Evolutionary conservation across 2,113 vertebrate species (phyloP).

Genomic region (Parus major): DNA sequence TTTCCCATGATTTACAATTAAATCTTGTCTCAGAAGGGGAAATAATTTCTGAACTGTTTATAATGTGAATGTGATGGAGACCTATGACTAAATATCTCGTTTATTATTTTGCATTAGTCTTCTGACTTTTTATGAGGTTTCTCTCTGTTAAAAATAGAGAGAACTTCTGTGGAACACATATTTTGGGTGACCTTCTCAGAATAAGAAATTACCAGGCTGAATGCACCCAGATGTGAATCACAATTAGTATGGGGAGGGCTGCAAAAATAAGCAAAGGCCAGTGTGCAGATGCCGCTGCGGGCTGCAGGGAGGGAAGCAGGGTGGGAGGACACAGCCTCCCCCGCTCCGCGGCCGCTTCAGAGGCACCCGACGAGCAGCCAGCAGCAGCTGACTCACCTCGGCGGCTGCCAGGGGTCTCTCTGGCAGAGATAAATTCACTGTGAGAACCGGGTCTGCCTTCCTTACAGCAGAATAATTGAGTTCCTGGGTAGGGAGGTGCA

Average conservation of each 20-base stretch:
- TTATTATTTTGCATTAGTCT: slow-evolving; percentile 55
- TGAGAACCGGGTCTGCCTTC: neutral
- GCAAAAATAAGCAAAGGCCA: neutral
- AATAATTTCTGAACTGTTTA: slow-evolving; percentile 17
- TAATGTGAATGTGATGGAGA: neutral
- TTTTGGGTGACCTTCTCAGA: slow-evolving; percentile 37
- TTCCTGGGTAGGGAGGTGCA: neutral
- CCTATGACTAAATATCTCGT: slow-evolving; percentile 58
- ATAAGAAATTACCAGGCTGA: slow-evolving; percentile 19
- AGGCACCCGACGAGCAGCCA: neutral
- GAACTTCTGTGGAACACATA: neutral
- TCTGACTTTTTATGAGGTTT: slow-evolving; percentile 37
- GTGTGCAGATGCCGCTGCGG: neutral
- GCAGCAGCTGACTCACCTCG: neutral
- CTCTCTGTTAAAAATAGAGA: slow-evolving; percentile 44
- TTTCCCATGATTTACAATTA: slow-evolving; percentile 42
- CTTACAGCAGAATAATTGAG: neutral
- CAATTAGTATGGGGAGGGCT: neutral
- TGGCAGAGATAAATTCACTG: neutral
- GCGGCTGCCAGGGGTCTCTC: neutral
- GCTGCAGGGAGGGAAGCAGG: neutral
- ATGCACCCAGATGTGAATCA: slow-evolving; percentile 50
- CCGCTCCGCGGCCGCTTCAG: neutral
- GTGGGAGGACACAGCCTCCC: neutral
- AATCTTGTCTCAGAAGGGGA: slow-evolving; percentile 22